Conservation (phyloP, 2,113 vertebrate species). For the Nothocercus nigrocapillus region DNA sequence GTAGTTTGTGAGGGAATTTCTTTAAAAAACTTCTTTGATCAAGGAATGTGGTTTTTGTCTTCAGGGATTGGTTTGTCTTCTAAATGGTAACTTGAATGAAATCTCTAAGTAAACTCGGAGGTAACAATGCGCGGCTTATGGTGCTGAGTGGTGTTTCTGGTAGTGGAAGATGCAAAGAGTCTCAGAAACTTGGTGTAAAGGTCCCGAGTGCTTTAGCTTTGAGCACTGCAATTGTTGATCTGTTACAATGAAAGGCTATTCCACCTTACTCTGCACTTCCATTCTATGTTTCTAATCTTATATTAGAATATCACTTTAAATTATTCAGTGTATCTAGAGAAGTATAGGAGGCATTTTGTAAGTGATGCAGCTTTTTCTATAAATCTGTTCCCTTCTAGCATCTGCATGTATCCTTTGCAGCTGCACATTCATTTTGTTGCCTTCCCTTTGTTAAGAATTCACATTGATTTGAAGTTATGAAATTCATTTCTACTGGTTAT, state of each 20-base stretch:
- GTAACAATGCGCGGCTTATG: not conserved
- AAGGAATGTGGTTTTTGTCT: not conserved
- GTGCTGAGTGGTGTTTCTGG: not conserved
- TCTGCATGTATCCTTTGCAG: not conserved
- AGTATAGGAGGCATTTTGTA: not conserved
- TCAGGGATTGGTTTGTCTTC: not conserved
- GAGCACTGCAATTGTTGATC: not conserved
- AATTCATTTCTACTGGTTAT: not conserved
- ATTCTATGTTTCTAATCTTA: not conserved
- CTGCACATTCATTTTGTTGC: not conserved
- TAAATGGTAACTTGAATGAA: not conserved
- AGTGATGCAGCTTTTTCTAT: not conserved
- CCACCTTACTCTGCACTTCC: not conserved
- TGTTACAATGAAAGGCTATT: not conserved
- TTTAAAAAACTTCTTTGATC: not conserved
- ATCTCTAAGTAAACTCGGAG: not conserved
- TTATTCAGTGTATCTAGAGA: not conserved
- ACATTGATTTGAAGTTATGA: constrained; percentile 21
- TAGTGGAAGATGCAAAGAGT: not conserved
- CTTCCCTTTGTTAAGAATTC: not conserved
- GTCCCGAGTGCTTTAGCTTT: not conserved
- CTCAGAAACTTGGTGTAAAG: not conserved
- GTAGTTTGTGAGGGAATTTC: not conserved
- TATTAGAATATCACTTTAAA: not conserved
- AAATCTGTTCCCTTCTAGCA: not conserved